Conservation (phyloP, 2,797 vertebrate genomes). For the Potorous gilbertii region DNA sequence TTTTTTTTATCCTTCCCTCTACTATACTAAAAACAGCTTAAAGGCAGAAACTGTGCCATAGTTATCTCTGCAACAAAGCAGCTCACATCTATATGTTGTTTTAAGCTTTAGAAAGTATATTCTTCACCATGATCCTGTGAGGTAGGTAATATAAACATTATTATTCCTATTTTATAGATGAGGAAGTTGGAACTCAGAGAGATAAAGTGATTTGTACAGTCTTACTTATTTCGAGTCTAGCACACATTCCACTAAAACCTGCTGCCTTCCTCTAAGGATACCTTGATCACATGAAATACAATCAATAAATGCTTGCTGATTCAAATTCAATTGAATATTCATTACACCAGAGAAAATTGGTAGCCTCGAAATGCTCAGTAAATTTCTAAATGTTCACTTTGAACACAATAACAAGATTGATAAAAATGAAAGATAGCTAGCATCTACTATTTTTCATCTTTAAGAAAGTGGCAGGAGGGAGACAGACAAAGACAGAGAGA, state of each 20-base stretch:
- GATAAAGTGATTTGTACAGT: background rate
- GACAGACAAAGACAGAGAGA: background rate
- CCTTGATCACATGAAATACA: background rate
- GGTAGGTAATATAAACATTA: background rate
- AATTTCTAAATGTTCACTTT: constrained; percentile 3
- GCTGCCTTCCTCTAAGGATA: background rate
- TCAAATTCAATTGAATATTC: background rate
- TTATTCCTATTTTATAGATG: background rate
- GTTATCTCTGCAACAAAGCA: background rate
- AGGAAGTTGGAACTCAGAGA: constrained; percentile 17
- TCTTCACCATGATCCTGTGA: background rate
- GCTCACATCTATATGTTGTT: background rate
- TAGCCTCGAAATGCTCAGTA: background rate
- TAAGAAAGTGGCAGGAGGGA: background rate
- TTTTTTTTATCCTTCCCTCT: background rate
- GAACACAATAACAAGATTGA: background rate
- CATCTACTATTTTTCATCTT: background rate
- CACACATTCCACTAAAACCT: background rate
- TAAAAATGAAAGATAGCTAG: background rate
- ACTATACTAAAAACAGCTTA: background rate
- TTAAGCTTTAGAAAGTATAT: background rate
- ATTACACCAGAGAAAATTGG: background rate
- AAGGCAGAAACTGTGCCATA: background rate
- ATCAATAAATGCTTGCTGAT: background rate
- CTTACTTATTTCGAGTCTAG: constrained; percentile 7